Percentiles rank a stretch among this genome's conserved stretches.
Evolutionary conservation across 2,888 invertebrate genomes (phyloP).

Genomic region (Coleophora flavipennella): DNA sequence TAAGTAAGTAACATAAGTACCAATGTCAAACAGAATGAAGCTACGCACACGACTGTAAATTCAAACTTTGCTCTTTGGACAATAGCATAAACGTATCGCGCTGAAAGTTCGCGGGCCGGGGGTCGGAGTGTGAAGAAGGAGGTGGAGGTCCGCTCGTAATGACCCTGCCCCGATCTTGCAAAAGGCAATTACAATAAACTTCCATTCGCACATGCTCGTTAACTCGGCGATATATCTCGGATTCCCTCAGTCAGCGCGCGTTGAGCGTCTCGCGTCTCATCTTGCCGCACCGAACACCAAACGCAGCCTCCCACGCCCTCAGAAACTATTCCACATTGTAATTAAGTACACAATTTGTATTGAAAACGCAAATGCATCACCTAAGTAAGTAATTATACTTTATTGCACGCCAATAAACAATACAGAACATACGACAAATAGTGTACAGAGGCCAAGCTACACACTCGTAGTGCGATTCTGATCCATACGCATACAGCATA

Average conservation of each 20-base stretch:
- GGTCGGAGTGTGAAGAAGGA: constrained; percentile 30
- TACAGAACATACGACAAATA: no score
- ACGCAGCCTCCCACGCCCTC: no score
- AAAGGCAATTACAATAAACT: constrained; percentile 73
- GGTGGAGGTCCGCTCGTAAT: constrained; percentile 40
- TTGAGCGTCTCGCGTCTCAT: constrained; percentile 40
- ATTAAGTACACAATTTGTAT: neutral
- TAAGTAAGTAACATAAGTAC: constrained; percentile 1
- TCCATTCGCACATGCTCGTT: constrained; percentile 71
- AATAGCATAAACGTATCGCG: no score
- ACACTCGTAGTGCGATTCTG: no score
- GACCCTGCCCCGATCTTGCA: constrained; percentile 69
- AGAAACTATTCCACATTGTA: neutral
- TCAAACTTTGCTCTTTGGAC: no score
- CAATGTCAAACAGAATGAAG: constrained; percentile 14
- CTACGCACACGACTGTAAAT: no score
- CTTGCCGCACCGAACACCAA: constrained; percentile 19
- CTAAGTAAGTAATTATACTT: no score
- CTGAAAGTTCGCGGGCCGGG: constrained; percentile 16
- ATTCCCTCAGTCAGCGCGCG: constrained; percentile 52
- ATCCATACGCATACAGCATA: no score
- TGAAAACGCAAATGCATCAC: neutral
- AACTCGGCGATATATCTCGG: constrained; percentile 68
- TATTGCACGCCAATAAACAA: no score
- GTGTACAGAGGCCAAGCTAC: no score